Evolutionary conservation across 2,113 vertebrate genomes (phyloP).

Genomic region (Danionella cerebrum): DNA sequence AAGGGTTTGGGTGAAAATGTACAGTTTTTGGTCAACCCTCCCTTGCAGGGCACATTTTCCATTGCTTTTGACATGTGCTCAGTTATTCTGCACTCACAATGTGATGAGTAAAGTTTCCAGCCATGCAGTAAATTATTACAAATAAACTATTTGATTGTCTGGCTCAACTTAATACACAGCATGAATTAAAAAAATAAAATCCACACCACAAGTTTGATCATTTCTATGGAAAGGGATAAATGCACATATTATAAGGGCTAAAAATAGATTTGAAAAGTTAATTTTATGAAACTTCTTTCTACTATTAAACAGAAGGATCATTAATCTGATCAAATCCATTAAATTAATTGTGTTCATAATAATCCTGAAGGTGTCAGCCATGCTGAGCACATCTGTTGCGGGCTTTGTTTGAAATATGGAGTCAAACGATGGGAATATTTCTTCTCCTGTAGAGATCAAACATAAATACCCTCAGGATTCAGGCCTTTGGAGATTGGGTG

Average conservation of each 20-base stretch:
- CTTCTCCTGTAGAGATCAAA: too few relatives aligned
- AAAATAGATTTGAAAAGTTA: slow-evolving; percentile 25
- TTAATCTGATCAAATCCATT: not conserved
- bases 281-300: too few relatives aligned
- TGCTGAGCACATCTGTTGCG: not conserved
- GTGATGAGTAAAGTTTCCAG: not conserved
- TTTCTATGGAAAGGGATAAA: not conserved
- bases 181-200: not conserved
- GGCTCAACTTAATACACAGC: slow-evolving; percentile 21
- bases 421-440: too few relatives aligned
- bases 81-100: too few relatives aligned
- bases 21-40: not conserved
- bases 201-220: not conserved
- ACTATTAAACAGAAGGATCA: too few relatives aligned
- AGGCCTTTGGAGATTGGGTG: slow-evolving; percentile 80
- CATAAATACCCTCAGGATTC: slow-evolving; percentile 96
- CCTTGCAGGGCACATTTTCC: not conserved
- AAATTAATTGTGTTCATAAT: not conserved
- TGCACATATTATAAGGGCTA: not conserved
- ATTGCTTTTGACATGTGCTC: too few relatives aligned
- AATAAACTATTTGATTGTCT: slow-evolving; percentile 28
- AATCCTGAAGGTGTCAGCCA: not conserved
- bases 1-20: not conserved
- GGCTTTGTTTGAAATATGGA: not conserved
- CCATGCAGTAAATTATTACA: slow-evolving; percentile 23